These are phyloP conservation scores for Mantis religiosa DNA, from an alignment of 2,888 invertebrate genomes.

Conservation along the genomic window DNA sequence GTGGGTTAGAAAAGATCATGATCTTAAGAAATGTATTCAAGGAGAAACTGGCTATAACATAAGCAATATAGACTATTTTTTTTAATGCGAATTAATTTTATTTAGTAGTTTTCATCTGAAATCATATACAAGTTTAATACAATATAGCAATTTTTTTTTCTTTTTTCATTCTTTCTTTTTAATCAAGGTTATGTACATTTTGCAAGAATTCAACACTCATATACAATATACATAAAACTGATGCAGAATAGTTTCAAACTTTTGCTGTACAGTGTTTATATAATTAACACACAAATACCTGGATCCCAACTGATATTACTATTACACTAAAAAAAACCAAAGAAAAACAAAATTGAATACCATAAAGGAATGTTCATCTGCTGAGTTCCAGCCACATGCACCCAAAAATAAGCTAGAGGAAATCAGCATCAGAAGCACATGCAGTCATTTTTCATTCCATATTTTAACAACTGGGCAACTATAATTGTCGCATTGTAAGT, in stretches of 20 bases:
- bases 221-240: background rate
- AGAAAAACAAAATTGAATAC: background rate
- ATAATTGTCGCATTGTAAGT: no score
- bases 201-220: background rate
- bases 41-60: no score
- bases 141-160: constrained; percentile 10
- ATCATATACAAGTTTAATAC: constrained; percentile 19
- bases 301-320: background rate
- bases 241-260: background rate
- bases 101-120: background rate
- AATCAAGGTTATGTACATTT: background rate
- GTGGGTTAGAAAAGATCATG: no score
- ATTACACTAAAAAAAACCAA: background rate
- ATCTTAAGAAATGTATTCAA: no score
- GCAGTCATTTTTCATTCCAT: background rate
- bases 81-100: background rate
- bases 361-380: background rate
- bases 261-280: background rate
- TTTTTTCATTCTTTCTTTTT: background rate
- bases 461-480: background rate
- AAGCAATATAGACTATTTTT: no score
- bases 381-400: background rate
- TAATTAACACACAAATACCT: background rate
- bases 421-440: background rate
- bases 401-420: background rate